A percentile compares a stretch with the other conserved stretches of the same genome.
Conservation (phyloP, 2,797 vertebrate genomes). For the Zenarchopterus dispar region DNA sequence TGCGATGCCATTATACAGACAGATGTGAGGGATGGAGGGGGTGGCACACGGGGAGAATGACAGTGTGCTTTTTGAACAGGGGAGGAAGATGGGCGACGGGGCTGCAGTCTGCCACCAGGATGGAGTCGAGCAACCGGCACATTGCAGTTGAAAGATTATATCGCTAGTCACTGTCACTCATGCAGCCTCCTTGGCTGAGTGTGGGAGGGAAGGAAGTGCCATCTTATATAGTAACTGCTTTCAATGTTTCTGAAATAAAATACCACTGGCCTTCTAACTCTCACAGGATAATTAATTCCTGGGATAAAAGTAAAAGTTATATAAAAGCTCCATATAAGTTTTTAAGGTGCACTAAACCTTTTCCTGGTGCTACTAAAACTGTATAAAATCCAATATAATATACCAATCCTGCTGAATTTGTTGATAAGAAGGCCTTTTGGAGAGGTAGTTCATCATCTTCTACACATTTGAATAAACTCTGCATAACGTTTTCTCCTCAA, state of each 20-base stretch:
- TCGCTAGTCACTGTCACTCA: slow-evolving; percentile 47
- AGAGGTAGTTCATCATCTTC: too few relatives aligned
- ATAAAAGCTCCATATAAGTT: too few relatives aligned
- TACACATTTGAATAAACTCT: too few relatives aligned
- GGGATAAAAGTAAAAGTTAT: too few relatives aligned
- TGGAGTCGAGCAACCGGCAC: slow-evolving; percentile 31
- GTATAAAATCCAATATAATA: too few relatives aligned
- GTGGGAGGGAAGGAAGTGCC: slow-evolving; percentile 24
- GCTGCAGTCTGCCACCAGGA: slow-evolving; percentile 23
- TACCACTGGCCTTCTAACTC: too few relatives aligned
- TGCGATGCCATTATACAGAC: slow-evolving; percentile 43
- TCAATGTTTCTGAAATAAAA: slow-evolving; percentile 8
- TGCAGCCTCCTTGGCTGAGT: slow-evolving; percentile 9
- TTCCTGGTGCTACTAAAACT: too few relatives aligned
- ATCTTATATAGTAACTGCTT: slow-evolving; percentile 15
- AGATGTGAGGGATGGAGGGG: slow-evolving; percentile 42
- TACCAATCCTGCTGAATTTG: too few relatives aligned
- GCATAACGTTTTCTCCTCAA: too few relatives aligned
- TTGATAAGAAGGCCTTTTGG: too few relatives aligned
- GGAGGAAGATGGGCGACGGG: slow-evolving; percentile 15
- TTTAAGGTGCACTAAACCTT: too few relatives aligned
- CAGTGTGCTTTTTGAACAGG: slow-evolving; percentile 26
- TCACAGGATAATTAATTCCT: too few relatives aligned
- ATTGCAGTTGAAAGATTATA: slow-evolving; percentile 58
- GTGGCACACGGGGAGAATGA: slow-evolving; percentile 31